Evolutionary conservation across 2,113 vertebrate genomes (phyloP).

Genomic region (Zootoca vivipara): DNA sequence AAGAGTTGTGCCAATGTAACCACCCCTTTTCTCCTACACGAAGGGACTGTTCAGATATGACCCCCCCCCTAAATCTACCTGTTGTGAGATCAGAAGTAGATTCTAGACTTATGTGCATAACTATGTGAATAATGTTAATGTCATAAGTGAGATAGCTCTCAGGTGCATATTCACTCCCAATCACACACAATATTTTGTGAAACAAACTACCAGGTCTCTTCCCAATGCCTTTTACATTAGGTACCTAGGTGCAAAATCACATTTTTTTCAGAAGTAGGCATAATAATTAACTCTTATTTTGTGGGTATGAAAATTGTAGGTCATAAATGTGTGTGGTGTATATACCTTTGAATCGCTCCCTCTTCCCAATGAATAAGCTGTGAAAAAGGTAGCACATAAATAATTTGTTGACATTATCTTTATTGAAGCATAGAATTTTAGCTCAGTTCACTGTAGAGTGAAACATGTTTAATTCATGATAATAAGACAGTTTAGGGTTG

Average conservation of each 20-base stretch:
- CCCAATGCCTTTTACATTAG: not conserved
- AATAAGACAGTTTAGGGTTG: constrained; percentile 70
- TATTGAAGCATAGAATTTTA: constrained; percentile 80
- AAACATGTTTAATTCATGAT: constrained; percentile 67
- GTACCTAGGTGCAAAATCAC: not conserved
- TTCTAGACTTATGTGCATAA: not conserved
- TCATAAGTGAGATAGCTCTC: not conserved
- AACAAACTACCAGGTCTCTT: not conserved
- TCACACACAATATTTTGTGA: not conserved
- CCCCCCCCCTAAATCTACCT: not conserved
- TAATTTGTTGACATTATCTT: constrained; percentile 73
- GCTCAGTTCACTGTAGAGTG: constrained; percentile 71
- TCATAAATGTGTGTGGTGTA: not conserved
- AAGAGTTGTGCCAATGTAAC: not conserved
- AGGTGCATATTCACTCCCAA: not conserved
- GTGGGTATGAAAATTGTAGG: not conserved
- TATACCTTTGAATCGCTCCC: not conserved
- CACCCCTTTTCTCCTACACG: not conserved
- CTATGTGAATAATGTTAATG: not conserved
- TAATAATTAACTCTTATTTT: not conserved
- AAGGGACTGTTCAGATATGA: not conserved
- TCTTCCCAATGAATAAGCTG: no score
- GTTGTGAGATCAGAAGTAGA: not conserved
- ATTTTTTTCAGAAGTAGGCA: not conserved
- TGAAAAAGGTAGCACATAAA: constrained; percentile 45